These are phyloP conservation scores for Conus betulinus DNA, from an alignment of 1,140 invertebrate species.

Conservation along the genomic window DNA sequence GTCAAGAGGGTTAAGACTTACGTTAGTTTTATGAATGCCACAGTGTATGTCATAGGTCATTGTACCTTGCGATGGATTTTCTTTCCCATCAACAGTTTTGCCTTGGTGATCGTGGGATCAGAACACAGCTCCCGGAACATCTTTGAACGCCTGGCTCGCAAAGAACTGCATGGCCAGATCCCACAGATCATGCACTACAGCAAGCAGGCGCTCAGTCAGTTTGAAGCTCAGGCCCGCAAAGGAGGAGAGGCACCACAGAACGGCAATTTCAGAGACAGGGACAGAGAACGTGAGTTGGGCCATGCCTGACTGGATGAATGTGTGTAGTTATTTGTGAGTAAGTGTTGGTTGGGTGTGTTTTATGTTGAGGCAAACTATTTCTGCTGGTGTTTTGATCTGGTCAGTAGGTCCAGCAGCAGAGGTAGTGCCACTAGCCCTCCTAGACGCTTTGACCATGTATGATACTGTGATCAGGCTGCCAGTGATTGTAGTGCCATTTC, in stretches of 20 bases:
- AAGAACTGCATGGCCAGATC: constrained; percentile 95
- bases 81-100: constrained; percentile 59
- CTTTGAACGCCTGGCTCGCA: constrained; percentile 94
- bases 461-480: no score
- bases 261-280: constrained; percentile 47
- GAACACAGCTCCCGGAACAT: constrained; percentile 92
- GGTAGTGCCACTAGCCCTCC: no score
- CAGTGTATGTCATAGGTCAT: no score
- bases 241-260: constrained; percentile 63
- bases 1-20: no score
- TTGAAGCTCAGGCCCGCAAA: constrained; percentile 78
- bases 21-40: no score
- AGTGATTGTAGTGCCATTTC: no score
- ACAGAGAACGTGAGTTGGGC: constrained; percentile 9
- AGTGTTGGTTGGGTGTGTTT: background rate
- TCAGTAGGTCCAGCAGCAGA: no score
- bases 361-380: background rate
- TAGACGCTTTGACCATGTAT: no score
- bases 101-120: constrained; percentile 79
- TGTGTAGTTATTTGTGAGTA: no score
- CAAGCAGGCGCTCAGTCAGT: constrained; percentile 88
- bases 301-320: no score
- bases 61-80: no score
- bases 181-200: constrained; percentile 96
- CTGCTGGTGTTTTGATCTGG: background rate